phyloP scores from a whole-genome alignment of 2,113 vertebrate genomes.

The Oncorhynchus kisutch region DNA sequence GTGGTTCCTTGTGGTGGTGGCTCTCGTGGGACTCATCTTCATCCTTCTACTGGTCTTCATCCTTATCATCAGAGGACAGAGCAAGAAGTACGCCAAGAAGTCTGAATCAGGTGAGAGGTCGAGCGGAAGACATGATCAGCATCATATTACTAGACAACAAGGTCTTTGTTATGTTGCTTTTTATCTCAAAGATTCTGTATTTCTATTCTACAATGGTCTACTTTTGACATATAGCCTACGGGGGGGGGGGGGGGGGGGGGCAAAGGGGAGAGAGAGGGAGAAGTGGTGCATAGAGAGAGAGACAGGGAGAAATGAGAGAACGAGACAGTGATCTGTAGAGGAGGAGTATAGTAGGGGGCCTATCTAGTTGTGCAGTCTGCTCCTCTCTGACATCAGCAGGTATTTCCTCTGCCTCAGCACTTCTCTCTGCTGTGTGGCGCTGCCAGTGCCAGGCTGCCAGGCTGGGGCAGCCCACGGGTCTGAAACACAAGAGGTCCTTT shows the following conservation, averaged over 20 bases:
- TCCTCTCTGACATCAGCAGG: constrained; percentile 60
- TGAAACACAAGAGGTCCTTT: constrained; percentile 65
- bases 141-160: not conserved
- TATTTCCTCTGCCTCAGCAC: constrained; percentile 63
- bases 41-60: constrained; percentile 94
- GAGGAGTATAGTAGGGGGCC: not conserved
- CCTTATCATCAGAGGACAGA: constrained; percentile 94
- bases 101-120: constrained; percentile 83
- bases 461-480: constrained; percentile 48
- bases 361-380: constrained; percentile 46
- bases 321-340: not conserved
- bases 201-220: not conserved
- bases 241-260: not conserved
- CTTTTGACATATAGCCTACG: not conserved
- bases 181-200: not conserved
- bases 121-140: not conserved
- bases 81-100: constrained; percentile 96
- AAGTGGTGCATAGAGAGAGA: constrained; percentile 4
- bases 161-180: not conserved
- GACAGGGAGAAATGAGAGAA: not conserved
- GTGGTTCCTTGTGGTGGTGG: constrained; percentile 97
- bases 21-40: constrained; percentile 93
- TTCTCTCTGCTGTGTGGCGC: constrained; percentile 42
- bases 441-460: constrained; percentile 33
- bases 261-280: constrained; percentile 6